These are phyloP conservation scores for Nomada lathburiana DNA, from an alignment of 2,888 invertebrate species.

Conservation along the genomic window DNA sequence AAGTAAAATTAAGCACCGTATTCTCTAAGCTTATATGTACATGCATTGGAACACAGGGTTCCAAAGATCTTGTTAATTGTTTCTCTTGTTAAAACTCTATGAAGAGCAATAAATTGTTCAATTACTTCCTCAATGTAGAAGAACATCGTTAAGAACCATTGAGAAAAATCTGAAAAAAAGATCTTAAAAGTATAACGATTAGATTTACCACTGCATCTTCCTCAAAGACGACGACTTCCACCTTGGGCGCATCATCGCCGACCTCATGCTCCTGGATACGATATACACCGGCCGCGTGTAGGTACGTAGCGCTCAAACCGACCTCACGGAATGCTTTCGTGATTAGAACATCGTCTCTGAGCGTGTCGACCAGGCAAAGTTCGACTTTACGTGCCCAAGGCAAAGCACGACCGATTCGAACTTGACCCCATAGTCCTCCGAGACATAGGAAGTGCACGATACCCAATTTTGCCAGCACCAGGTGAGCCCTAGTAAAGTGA, in stretches of 20 bases:
- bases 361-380: slow-evolving; percentile 85
- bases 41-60: too few relatives aligned
- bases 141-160: too few relatives aligned
- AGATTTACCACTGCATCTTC: slow-evolving; percentile 83
- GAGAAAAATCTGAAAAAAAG: too few relatives aligned
- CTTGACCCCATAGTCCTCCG: slow-evolving; percentile 86
- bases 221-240: slow-evolving; percentile 85
- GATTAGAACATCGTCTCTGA: slow-evolving; percentile 84
- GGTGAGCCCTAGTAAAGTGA: slow-evolving; percentile 79
- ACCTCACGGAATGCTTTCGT: slow-evolving; percentile 85
- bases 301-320: slow-evolving; percentile 84
- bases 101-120: too few relatives aligned
- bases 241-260: slow-evolving; percentile 78
- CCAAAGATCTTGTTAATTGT: too few relatives aligned
- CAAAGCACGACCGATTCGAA: slow-evolving; percentile 85
- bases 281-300: slow-evolving; percentile 85
- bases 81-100: too few relatives aligned
- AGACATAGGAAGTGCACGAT: slow-evolving; percentile 87
- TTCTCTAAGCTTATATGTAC: too few relatives aligned
- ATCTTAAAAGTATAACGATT: not conserved
- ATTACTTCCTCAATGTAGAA: too few relatives aligned
- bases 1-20: too few relatives aligned
- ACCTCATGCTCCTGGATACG: slow-evolving; percentile 80
- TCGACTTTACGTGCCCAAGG: slow-evolving; percentile 86
- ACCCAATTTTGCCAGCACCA: slow-evolving; percentile 83